Base-by-base conservation (phyloP, 2,888 invertebrate species). In the Pyrochroa serraticornis region DNA sequence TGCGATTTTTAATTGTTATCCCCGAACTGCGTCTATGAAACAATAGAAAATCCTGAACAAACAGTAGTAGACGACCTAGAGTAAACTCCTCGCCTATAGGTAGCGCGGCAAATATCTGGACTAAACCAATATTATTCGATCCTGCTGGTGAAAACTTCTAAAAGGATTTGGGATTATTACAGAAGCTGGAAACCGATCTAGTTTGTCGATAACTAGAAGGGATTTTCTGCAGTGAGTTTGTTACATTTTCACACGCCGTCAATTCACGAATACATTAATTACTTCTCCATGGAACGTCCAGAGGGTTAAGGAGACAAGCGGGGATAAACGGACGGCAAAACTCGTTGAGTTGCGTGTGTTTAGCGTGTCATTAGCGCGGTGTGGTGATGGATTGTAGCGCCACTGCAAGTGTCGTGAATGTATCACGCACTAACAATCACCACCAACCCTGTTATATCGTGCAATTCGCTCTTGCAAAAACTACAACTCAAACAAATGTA, bases 331-430 rank as follows among this genome's bases (percentile, higher is more conserved):
- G 64, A 51, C 54, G 54, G 61, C 62, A 66, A 64, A 68, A 68
- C 68, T 65, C 65, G 66, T 64, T 63, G 65, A 69, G 72, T 76
- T 75, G 75, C 75, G 77, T 77, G 76, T 73, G 75, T 77, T 77
- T 77, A 76, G 76, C 75, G 75, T 77, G 76, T 77, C 77, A 77
- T 77, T 77, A 77, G 74, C 75, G 75, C 70, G 70, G 67, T 66
- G 67, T 66, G 66, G 75, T 77, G 77, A 77, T 77, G 76, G 75
- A 77, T 77, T 74, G 75, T 71, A 75, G 71, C 73, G 73, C 74
- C 75, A 72, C 75, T 76, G 77, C 70, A 67, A 71, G 73, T 76
- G 77, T 77, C 77, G 77, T 76, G 74, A 73, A 72, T 70, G 72
- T 73, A 75, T 75, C 74, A 75, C 76, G 75, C 75, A 72, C 73